phyloP scores from a whole-genome alignment of 2,797 vertebrate species.

The Distichodus sexfasciatus region DNA sequence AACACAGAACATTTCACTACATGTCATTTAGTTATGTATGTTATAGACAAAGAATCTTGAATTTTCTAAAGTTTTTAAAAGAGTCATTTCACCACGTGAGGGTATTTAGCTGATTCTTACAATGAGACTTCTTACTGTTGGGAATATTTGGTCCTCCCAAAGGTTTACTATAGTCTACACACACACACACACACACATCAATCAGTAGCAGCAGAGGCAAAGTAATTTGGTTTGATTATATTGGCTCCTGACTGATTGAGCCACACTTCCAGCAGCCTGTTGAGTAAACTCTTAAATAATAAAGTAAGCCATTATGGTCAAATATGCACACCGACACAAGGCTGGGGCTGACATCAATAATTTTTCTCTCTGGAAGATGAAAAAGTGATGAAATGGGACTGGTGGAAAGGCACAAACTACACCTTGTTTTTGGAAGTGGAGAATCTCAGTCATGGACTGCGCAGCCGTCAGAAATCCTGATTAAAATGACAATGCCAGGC shows the following conservation, averaged over 20 bases:
- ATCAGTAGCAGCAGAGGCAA: conserved; percentile 17
- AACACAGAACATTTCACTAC: too few species aligned
- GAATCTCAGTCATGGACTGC: too few species aligned
- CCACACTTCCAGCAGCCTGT: conserved; percentile 33
- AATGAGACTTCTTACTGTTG: too few species aligned
- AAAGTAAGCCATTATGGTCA: conserved; percentile 33
- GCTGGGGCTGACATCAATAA: neutral
- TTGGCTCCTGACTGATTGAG: conserved; percentile 24
- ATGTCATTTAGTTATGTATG: too few species aligned
- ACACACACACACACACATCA: conserved; percentile 4
- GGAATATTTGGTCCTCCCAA: too few species aligned
- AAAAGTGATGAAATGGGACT: neutral
- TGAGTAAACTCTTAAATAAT: conserved; percentile 48
- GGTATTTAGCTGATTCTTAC: too few species aligned
- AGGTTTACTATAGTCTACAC: neutral
- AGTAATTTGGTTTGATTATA: conserved; percentile 36
- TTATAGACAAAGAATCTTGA: too few species aligned
- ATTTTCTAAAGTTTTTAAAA: too few species aligned
- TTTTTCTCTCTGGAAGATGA: neutral
- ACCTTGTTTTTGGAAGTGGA: neutral
- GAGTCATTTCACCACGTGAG: too few species aligned
- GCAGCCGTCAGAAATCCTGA: too few species aligned
- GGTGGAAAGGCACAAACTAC: neutral
- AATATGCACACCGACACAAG: neutral
- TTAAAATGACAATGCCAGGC: too few species aligned